These are phyloP conservation scores for Ephydatia muelleri DNA, from an alignment of 37 sponge, comb jelly and placozoan species.

Conservation along the genomic window DNA sequence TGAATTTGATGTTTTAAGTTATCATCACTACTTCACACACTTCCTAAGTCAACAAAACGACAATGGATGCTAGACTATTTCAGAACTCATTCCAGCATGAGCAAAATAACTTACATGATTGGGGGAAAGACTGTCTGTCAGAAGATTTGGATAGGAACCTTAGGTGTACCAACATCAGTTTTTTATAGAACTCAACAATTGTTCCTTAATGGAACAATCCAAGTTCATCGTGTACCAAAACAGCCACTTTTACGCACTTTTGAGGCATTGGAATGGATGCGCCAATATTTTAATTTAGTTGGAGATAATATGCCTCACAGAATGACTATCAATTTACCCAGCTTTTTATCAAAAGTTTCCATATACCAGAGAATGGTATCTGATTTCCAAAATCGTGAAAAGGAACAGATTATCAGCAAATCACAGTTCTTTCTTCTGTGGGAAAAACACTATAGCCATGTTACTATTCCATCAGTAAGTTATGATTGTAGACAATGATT, in stretches of 20 bases:
- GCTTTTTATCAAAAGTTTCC: slow-evolving; percentile 15
- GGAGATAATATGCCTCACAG: slow-evolving; percentile 38
- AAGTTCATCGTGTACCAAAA: not conserved
- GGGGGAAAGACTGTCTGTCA: slow-evolving; percentile 11
- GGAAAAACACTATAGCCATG: slow-evolving; percentile 13
- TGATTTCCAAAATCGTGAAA: not conserved
- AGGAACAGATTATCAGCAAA: not conserved
- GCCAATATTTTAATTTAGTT: not conserved
- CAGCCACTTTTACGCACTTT: slow-evolving; percentile 12
- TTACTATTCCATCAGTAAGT: slow-evolving; percentile 35
- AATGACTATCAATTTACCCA: slow-evolving; percentile 19
- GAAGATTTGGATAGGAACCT: not conserved
- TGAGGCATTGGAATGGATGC: slow-evolving; percentile 42
- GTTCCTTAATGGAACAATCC: slow-evolving; percentile 11
- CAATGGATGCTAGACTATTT: slow-evolving; percentile 15
- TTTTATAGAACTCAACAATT: not conserved
- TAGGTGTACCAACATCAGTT: not conserved
- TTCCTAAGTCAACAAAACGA: not conserved
- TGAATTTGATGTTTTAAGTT: not conserved
- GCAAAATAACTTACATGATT: not conserved
- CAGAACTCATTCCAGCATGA: not conserved
- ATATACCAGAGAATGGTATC: slow-evolving; percentile 16
- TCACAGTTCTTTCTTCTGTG: slow-evolving; percentile 23
- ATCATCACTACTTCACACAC: not conserved
- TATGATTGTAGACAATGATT: not conserved